Percentiles rank a stretch among this genome's conserved stretches.
Evolutionary conservation across 2,113 vertebrate species (phyloP).

Genomic region (Riparia riparia): DNA sequence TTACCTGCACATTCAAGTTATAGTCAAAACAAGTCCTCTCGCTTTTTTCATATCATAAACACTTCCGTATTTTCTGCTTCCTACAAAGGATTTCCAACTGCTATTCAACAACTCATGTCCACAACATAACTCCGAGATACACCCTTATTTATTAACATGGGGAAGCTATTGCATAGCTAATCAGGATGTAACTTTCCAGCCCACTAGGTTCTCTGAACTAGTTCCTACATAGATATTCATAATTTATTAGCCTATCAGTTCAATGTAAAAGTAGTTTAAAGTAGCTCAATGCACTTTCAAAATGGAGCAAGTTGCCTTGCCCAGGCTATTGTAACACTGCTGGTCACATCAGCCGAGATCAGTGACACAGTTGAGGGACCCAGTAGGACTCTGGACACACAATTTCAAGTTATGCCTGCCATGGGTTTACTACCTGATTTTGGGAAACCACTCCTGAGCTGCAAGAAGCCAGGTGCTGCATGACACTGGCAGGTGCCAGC

Average conservation of each 20-base stretch:
- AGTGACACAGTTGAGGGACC: neutral
- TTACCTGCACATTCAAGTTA: neutral
- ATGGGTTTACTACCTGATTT: neutral
- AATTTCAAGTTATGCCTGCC: neutral
- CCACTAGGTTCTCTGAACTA: neutral
- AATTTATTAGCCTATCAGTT: neutral
- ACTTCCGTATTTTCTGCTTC: neutral
- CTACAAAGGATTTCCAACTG: neutral
- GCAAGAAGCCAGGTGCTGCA: neutral
- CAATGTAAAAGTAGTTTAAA: neutral
- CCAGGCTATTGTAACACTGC: fast-evolving
- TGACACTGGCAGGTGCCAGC: neutral
- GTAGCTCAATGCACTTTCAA: neutral
- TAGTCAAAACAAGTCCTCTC: neutral
- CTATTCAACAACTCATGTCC: neutral
- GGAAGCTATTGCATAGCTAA: neutral
- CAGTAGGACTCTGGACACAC: neutral
- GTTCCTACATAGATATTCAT: neutral
- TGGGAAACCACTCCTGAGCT: neutral
- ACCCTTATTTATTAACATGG: neutral
- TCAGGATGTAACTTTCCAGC: neutral
- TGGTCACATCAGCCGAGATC: neutral
- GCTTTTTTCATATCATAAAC: neutral
- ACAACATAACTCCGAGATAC: neutral
- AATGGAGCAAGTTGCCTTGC: neutral